phyloP scores from a whole-genome alignment of 2,888 invertebrate genomes.

The Caenorhabditis angaria region DNA sequence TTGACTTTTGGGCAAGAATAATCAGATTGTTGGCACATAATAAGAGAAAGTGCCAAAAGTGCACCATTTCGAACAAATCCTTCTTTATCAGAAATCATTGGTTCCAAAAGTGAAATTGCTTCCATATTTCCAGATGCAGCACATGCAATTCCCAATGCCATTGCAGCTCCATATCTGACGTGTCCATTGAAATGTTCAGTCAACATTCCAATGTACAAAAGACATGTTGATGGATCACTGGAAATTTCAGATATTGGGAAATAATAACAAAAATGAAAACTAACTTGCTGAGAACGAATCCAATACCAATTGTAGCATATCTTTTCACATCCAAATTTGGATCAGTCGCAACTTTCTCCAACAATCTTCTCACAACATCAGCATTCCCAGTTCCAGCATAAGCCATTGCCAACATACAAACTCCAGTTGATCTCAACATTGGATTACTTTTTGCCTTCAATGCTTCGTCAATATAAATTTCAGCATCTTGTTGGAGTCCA shows the following conservation, averaged over 20 bases:
- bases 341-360: slow-evolving; percentile 83
- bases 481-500: slow-evolving; percentile 80
- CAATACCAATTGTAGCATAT: slow-evolving; percentile 97
- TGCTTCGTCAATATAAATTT: slow-evolving; percentile 88
- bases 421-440: slow-evolving; percentile 81
- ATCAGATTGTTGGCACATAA: slow-evolving; percentile 40
- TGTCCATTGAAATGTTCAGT: slow-evolving; percentile 44
- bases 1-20: slow-evolving; percentile 34
- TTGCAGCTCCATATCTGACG: slow-evolving; percentile 42
- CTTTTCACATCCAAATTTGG: slow-evolving; percentile 98
- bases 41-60: slow-evolving; percentile 30
- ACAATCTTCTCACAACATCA: slow-evolving; percentile 89
- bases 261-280: background rate
- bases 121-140: slow-evolving; percentile 41
- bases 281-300: slow-evolving; percentile 90
- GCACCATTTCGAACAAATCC: slow-evolving; percentile 40
- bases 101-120: slow-evolving; percentile 30
- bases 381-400: slow-evolving; percentile 94
- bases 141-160: slow-evolving; percentile 43
- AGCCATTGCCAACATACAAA: slow-evolving; percentile 87
- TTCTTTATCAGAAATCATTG: slow-evolving; percentile 44
- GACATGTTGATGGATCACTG: slow-evolving; percentile 23
- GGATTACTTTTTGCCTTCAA: slow-evolving; percentile 66
- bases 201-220: slow-evolving; percentile 37
- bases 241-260: background rate